These are phyloP conservation scores for Elmis aenea DNA, from an alignment of 2,888 invertebrate genomes.

Conservation along the genomic window DNA sequence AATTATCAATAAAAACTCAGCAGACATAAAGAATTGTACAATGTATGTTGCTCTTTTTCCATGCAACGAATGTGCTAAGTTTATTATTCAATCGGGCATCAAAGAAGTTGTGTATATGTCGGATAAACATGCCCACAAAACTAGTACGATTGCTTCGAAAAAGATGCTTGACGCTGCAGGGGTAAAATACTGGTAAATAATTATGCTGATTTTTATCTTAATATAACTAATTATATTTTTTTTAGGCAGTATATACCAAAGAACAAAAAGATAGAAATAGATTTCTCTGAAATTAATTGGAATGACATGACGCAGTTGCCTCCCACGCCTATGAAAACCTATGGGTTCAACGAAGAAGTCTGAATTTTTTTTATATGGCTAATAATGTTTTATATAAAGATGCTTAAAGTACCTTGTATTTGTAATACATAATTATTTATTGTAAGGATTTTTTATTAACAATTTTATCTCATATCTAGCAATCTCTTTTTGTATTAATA, in stretches of 20 bases:
- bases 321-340: too few relatives aligned
- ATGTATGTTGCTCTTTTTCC: slow-evolving; percentile 92
- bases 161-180: slow-evolving; percentile 75
- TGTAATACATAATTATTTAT: too few relatives aligned
- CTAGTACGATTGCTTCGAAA: slow-evolving; percentile 68
- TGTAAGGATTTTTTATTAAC: too few relatives aligned
- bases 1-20: slow-evolving; percentile 82
- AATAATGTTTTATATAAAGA: too few relatives aligned
- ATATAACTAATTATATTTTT: slow-evolving; percentile 22
- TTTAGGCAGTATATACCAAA: slow-evolving; percentile 62
- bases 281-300: slow-evolving; percentile 62
- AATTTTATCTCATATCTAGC: too few relatives aligned
- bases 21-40: slow-evolving; percentile 70
- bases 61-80: slow-evolving; percentile 96
- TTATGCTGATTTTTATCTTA: neutral
- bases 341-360: too few relatives aligned
- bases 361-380: too few relatives aligned
- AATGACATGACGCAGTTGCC: slow-evolving; percentile 49
- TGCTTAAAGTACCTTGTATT: too few relatives aligned
- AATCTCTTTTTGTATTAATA: too few relatives aligned
- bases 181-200: slow-evolving; percentile 60
- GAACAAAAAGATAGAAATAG: slow-evolving; percentile 59
- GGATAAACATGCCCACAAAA: slow-evolving; percentile 71
- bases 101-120: slow-evolving; percentile 72
- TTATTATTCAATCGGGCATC: slow-evolving; percentile 92